Evolutionary conservation across 2,797 vertebrate species (phyloP), one percentile per base, ranked within the genome.

Genomic region (Crocodylus rhombifer): DNA sequence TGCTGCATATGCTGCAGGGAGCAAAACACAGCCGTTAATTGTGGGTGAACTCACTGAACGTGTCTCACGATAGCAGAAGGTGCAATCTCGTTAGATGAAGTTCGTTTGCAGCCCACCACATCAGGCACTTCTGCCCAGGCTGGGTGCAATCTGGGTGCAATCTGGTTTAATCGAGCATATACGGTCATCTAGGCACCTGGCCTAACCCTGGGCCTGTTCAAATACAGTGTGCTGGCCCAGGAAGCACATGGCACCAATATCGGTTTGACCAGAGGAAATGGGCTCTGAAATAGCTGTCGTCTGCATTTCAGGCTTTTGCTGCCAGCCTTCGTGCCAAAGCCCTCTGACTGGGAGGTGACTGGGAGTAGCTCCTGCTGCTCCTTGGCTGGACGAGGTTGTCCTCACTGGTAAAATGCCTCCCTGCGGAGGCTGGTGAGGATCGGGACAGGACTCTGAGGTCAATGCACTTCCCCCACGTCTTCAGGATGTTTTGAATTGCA

Each of bases 71-170:
- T 76, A 91, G 87, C 82, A 8, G 36, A 93, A 78, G 77, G 42
- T 56, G 55, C 92, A 90, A 78, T 92, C 33, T 80, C 86, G 80
- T 82, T 82, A 80, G 30, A 61, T 74, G 90, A 69, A 55, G 21
- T 36, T 91, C 28, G 56, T 87, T 88, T 88, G 20, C 21, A 78
- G 79, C 89, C 83, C 90, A 21, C 20, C 55, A 76, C 21, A 6
- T n/a, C 33, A 71, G 63, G 21, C 74, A 92, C 18, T 55, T 89
- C 80, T 90, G 12, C 67, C 93, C 80, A 91, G 15, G 80, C 1
- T 30, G 7, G 1, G 61, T 77, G 62, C 58, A 36, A 36, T 55
- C 1, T 30, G 7, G 1, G 61, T 77, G 62, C 58, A 36, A 36
- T 55, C 4, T 42, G 79, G 60, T 78, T 36, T 80, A 82, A 63